Base-by-base conservation (phyloP, 2,797 vertebrate species). In the Yasuhikotakia modesta region DNA sequence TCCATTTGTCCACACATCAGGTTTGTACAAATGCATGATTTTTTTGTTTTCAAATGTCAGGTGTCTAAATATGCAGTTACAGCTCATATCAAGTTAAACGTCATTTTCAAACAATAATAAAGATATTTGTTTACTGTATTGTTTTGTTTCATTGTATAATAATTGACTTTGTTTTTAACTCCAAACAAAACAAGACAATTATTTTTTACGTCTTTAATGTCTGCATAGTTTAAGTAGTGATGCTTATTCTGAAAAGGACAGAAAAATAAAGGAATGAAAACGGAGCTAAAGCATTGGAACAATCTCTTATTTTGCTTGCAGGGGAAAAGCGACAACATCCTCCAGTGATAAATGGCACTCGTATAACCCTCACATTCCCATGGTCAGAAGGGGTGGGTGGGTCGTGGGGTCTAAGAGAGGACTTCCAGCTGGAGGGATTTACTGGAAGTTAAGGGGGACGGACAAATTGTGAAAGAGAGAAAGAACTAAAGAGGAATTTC, bases 41-140 rank as follows among this genome's bases (percentile, higher is more conserved):
- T 89, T 58, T 92, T 87, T 92, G 89, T 87, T 90, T 89, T 90
- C 89, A 89, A n/a, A n/a, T 90, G 86, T 82, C 87, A 89, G 90
- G 61, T 87, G 87, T 94, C 90, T 89, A 90, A 83, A 88, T 90
- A 91, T 89, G 93, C 91, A 94, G 92, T 88, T 87, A 90, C 88
- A 93, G 91, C 91, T 90, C 92, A 87, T 86, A 89, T 90, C 53
- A 90, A 90, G 92, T 92, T 95, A 94, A 70, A 91, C 55, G 68
- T 81, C 81, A 90, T 92, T 92, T 92, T 93, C 87, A 92, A 91
- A 89, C 83, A 83, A 88, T 75, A 92, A 92, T 91, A 91, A 90
- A 92, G 73, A 87, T 77, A 88, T 90, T 83, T 10, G 27, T 60
- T n/a, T 90, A 89, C n/a, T 58, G 11, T 50, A 27, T 30, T 73